Evolutionary conservation across 2,113 vertebrate genomes (phyloP).

Genomic region (Spizaetus ornatus): DNA sequence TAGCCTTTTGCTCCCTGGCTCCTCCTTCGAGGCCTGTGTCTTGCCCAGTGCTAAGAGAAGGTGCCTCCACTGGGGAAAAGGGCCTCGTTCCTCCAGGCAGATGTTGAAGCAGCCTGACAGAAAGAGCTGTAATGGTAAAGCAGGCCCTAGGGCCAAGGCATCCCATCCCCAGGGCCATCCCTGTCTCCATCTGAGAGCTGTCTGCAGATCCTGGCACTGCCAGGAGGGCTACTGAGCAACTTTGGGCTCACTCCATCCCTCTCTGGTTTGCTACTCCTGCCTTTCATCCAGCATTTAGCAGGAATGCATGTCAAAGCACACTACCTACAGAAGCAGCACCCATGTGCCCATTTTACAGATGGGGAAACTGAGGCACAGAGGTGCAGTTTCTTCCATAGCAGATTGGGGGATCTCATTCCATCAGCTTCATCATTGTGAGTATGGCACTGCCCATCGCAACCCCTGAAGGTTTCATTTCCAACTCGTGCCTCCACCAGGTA

Average conservation of each 20-base stretch:
- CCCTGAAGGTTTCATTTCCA: neutral
- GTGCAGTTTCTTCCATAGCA: neutral
- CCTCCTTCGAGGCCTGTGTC: neutral
- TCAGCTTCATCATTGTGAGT: fast-evolving
- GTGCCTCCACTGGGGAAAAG: neutral
- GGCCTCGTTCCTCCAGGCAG: neutral
- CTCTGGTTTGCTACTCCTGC: neutral
- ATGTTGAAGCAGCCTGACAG: neutral
- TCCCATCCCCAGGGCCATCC: neutral
- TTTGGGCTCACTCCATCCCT: neutral
- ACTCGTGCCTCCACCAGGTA: fast-evolving
- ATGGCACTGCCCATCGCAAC: neutral
- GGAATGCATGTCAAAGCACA: neutral
- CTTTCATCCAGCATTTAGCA: neutral
- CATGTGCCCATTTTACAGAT: neutral
- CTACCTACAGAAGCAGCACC: neutral
- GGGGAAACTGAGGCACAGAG: neutral
- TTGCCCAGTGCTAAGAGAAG: neutral
- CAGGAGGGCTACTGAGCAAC: neutral
- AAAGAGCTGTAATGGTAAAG: neutral
- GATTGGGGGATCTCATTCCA: neutral
- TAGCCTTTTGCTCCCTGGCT: neutral
- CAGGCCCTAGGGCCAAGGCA: neutral
- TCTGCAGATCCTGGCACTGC: neutral
- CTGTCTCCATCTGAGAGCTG: neutral